Conservation (phyloP, 1,140 invertebrate species). For the Lasioglossum albipes region DNA sequence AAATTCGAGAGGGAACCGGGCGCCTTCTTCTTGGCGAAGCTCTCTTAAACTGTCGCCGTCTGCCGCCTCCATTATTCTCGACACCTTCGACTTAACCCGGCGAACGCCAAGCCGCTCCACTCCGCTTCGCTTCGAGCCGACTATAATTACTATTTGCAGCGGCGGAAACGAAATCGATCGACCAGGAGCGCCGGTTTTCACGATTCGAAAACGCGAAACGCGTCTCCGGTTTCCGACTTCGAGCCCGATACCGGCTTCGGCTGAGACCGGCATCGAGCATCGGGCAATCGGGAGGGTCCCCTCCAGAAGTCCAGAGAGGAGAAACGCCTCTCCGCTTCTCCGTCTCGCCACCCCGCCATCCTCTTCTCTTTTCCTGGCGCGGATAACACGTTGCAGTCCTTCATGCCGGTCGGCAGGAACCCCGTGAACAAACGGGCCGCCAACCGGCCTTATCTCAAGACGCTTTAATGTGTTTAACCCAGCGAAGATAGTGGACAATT, state of each 20-base stretch:
- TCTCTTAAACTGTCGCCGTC: conserved; percentile 69
- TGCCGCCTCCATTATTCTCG: conserved; percentile 68
- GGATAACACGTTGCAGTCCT: conserved; percentile 75
- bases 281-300: no score
- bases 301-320: no score
- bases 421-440: conserved; percentile 75
- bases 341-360: conserved; percentile 28
- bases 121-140: no score
- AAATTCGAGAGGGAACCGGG: conserved; percentile 69
- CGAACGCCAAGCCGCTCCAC: conserved; percentile 12
- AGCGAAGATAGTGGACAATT: conserved; percentile 78
- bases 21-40: conserved; percentile 11
- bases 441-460: conserved; percentile 76
- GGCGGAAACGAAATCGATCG: neutral
- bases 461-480: conserved; percentile 80
- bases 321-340: no score
- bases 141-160: neutral
- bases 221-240: no score
- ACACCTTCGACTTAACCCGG: conserved; percentile 67
- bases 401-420: conserved; percentile 71
- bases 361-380: conserved; percentile 59
- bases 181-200: no score
- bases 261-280: no score
- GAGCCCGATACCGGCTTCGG: no score
- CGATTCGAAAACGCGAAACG: no score